Conservation (phyloP, 2,888 invertebrate genomes). For the Pristionchus fissidentatus region DNA sequence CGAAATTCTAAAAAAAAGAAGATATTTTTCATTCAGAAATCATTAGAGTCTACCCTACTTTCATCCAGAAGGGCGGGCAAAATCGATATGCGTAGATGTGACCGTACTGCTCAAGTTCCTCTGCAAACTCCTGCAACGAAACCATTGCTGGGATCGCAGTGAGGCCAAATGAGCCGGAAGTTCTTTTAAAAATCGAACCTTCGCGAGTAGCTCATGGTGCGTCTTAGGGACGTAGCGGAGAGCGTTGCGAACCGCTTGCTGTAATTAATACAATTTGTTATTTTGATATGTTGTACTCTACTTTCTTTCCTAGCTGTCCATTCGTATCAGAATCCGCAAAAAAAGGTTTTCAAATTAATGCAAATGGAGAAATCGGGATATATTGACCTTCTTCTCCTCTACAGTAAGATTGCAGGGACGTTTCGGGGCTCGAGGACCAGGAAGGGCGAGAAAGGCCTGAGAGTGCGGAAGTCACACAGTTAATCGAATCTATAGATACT, state of each 20-base stretch:
- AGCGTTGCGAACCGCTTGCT: constrained; percentile 80
- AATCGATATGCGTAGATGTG: constrained; percentile 82
- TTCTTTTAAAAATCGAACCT: constrained; percentile 48
- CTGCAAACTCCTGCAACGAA: constrained; percentile 78
- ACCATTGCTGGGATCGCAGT: neutral
- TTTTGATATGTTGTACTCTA: too few species aligned
- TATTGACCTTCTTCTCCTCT: constrained; percentile 65
- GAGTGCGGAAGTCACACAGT: neutral
- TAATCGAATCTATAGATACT: neutral
- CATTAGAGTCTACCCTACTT: constrained; percentile 50
- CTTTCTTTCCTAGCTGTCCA: too few species aligned
- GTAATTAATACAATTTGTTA: constrained; percentile 60
- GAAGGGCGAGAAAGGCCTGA: constrained; percentile 46
- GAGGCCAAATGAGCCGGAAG: too few species aligned
- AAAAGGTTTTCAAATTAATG: neutral
- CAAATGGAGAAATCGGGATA: too few species aligned
- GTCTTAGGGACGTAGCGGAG: constrained; percentile 80
- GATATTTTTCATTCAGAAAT: neutral
- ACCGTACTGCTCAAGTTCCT: constrained; percentile 79
- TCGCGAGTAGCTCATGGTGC: constrained; percentile 77
- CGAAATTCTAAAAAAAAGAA: neutral
- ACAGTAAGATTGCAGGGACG: constrained; percentile 61
- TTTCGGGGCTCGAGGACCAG: constrained; percentile 70
- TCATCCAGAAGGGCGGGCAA: constrained; percentile 68
- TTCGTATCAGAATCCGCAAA: too few species aligned